Base-by-base conservation (phyloP, 2,113 vertebrate genomes). In the Tenebrosternarchus preto region DNA sequence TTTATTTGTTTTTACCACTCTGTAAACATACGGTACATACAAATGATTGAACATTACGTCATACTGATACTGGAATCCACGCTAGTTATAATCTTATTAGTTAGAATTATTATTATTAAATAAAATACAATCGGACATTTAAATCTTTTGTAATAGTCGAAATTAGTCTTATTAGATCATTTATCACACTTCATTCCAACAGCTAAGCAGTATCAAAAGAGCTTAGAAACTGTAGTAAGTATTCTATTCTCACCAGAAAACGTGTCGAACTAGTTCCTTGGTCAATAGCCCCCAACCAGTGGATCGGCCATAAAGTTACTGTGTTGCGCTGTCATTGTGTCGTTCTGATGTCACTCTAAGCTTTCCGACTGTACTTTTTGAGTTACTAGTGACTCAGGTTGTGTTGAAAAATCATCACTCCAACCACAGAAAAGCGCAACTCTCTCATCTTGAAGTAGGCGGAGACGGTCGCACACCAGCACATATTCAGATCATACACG, bases 211-310 rank as follows among this genome's bases (percentile, higher is more conserved):
- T 50, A 31, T 53, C 43, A 55, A 24, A 55, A 16, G 24, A 25
- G 11, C 43, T 6, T 4, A 57, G 8, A 25, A 27, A 0, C 19
- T 15, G 29, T 11, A 33, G 19, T n/a, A 67, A 20, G 29, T 20
- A 12, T 20, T 33, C 2, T 1, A 67, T 7, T 67, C 75, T 67
- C 16, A 77, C 75, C 75, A 77, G n/a, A 77, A 77, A 77, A 22
- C 75, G 66, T 9, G 75, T 77, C 25, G 75, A 77, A 46, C 75
- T 77, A 12, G 75, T 77, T 7, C 75, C 75, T 16, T 77, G 75
- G 75, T 77, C 75, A 12, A 77, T 66, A 5, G 75, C 75, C 50
- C n/a, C 75, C 75, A 31, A 77, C 75, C 46, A 77, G 46, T 7
- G 75, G 63, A n/a, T 77, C 61, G 16, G 63, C 17, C 46, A 0